Percentiles rank a stretch among this genome's conserved stretches.
Conservation (phyloP, 2,113 vertebrate species). For the Saguinus imperator region DNA sequence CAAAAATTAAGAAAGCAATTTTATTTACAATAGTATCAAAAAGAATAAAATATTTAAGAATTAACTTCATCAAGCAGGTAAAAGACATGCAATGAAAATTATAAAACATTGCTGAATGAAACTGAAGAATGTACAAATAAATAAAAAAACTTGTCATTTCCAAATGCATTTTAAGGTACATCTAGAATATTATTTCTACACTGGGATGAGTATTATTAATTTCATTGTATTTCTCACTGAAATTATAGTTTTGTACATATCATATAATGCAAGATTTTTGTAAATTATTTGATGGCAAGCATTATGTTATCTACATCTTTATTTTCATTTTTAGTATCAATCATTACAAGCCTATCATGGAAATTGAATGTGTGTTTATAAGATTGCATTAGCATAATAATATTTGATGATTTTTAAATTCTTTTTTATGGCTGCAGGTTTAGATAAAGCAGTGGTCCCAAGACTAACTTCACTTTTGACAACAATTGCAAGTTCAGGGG, state of each 20-base stretch:
- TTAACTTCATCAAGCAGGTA: neutral
- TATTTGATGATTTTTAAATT: neutral
- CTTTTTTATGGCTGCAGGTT: neutral
- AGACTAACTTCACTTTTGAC: neutral
- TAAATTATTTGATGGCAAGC: neutral
- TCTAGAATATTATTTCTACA: neutral
- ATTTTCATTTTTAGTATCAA: neutral
- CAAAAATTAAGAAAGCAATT: neutral
- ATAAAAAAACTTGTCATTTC: neutral
- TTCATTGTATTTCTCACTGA: neutral
- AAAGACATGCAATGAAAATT: neutral
- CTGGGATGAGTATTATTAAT: neutral
- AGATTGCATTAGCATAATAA: neutral
- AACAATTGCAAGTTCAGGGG: neutral
- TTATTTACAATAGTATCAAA: neutral
- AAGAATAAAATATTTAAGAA: neutral
- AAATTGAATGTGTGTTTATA: neutral
- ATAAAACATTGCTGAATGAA: neutral
- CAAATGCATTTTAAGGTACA: neutral
- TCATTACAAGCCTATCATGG: neutral
- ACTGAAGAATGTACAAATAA: neutral
- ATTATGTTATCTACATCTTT: neutral
- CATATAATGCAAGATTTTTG: neutral
- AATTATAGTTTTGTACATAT: neutral
- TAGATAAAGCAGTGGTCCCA: neutral